Evolutionary conservation across 1,140 invertebrate genomes (phyloP), one percentile per base, ranked within the genome.

Genomic region (Pachypeltis micranthus): DNA sequence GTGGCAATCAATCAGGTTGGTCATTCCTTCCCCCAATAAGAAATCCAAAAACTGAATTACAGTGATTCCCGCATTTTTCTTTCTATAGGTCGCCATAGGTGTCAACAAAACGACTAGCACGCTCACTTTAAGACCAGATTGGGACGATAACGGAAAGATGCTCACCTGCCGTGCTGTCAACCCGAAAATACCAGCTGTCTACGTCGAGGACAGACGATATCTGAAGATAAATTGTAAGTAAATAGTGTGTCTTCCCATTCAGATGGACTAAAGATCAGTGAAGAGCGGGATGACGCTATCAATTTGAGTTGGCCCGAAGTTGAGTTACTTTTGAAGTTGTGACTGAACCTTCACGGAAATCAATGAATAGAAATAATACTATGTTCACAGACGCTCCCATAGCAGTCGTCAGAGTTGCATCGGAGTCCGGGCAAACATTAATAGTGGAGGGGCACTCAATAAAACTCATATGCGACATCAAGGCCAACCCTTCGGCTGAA

Each of bases 151-250:
- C 69, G 87, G 86, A 25, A 86, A 86, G 65, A 82, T 85, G 69
- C 79, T 93, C 47, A 84, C 85, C 55, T 93, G 90, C 70, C 80
- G 87, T 63, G 88, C 90, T 19, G 85, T 90, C 72, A 93, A 93
- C 79, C 88, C 88, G 31, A 87, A 87, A 74, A 84, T 90, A 61
- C 88, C 85, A 44, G 83, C 85, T 59, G 81, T 88, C 61, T 85
- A 81, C 70, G 74, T 91, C 63, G 88, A 91, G 73, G 85, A 88
- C 65, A 83, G 85, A 51, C 88, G 88, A 85, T 85, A 84, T 70
- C 84, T 92, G 68, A 84, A 86, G 75, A 87, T 91, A 67, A 87
- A 90, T 60, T 91, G 89, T 91, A 76, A 89, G 88, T 88, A 79
- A n/a, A n/a, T n/a, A n/a, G n/a, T n/a, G n/a, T n/a, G n/a, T n/a